These are phyloP conservation scores for Leptinotarsa peninsularis DNA, from an alignment of 2,888 invertebrate genomes.

Conservation along the genomic window DNA sequence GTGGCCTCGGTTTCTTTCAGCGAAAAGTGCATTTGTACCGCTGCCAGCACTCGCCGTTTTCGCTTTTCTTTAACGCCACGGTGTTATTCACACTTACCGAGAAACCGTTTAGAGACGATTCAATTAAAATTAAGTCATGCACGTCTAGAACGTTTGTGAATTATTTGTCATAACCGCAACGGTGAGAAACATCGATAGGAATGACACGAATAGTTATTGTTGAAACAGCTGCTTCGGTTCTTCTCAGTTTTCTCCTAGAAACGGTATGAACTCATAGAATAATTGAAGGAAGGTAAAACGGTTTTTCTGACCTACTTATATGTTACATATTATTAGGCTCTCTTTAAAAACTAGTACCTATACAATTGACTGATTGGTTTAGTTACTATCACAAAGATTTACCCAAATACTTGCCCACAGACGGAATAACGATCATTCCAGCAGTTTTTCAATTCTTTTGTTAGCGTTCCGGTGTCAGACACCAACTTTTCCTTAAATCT, in stretches of 20 bases:
- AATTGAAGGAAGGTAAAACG: too few relatives aligned
- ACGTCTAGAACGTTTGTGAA: conserved; percentile 24
- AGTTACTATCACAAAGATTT: too few relatives aligned
- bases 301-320: too few relatives aligned
- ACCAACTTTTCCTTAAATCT: too few relatives aligned
- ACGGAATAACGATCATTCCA: too few relatives aligned
- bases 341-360: too few relatives aligned
- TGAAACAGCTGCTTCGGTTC: not conserved
- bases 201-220: conserved; percentile 1
- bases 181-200: conserved; percentile 12
- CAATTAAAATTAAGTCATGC: conserved; percentile 42
- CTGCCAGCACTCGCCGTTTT: conserved; percentile 11
- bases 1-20: not conserved
- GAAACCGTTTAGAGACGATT: conserved; percentile 42
- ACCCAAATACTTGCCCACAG: too few relatives aligned
- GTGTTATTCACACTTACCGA: conserved; percentile 43
- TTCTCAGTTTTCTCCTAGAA: not conserved
- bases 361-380: too few relatives aligned
- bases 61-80: conserved; percentile 10
- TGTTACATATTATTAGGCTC: too few relatives aligned
- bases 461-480: too few relatives aligned
- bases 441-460: too few relatives aligned
- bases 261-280: too few relatives aligned
- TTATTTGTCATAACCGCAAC: conserved; percentile 25
- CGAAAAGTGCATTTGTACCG: conserved; percentile 14